These are phyloP conservation scores for Sminthurides bifidus DNA, from an alignment of 1,140 invertebrate species.

Conservation along the genomic window DNA sequence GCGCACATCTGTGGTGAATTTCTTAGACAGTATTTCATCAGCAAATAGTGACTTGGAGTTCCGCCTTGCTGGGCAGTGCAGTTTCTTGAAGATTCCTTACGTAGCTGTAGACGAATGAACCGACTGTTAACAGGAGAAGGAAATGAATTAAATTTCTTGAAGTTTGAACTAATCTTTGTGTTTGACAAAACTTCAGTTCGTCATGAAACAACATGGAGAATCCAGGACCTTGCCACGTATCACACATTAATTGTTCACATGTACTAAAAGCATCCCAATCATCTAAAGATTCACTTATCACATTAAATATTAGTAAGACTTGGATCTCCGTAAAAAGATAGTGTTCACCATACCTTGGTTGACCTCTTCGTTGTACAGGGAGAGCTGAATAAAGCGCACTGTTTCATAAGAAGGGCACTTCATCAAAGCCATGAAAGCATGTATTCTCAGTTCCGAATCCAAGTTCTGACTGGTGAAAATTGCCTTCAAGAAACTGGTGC, in stretches of 20 bases:
- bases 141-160: too few relatives aligned
- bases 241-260: too few relatives aligned
- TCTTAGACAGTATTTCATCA: conserved; percentile 53
- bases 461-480: conserved; percentile 57
- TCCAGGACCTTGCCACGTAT: too few relatives aligned
- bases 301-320: neutral
- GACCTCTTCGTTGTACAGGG: conserved; percentile 60
- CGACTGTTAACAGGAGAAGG: conserved; percentile 48
- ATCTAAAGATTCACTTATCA: neutral
- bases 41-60: conserved; percentile 70
- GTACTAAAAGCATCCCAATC: neutral
- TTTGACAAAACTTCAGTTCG: too few relatives aligned
- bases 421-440: conserved; percentile 79
- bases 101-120: conserved; percentile 88
- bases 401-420: conserved; percentile 66
- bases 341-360: conserved; percentile 61
- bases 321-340: neutral
- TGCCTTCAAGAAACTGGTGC: conserved; percentile 43
- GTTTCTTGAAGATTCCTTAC: conserved; percentile 72
- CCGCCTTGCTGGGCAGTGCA: conserved; percentile 63
- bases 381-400: conserved; percentile 56
- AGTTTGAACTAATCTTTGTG: too few relatives aligned
- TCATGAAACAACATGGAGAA: too few relatives aligned
- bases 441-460: conserved; percentile 73
- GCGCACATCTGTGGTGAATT: conserved; percentile 65